phyloP scores from a whole-genome alignment of 2,113 vertebrate species.

The Pelobates fuscus region DNA sequence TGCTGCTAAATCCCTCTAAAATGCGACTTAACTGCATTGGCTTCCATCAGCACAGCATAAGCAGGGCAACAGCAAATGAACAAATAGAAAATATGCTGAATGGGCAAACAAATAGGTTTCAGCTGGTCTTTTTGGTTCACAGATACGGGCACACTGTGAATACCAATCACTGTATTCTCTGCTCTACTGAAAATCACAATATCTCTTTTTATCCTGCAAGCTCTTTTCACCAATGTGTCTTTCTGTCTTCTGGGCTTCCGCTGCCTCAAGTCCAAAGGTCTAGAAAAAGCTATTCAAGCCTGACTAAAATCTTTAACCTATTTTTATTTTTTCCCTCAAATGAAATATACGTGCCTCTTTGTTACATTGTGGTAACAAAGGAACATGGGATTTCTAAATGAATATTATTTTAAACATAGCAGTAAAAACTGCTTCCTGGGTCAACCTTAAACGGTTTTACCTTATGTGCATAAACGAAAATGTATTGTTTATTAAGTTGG shows the following conservation, averaged over 20 bases:
- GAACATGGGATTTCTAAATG: too few species aligned
- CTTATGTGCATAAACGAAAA: too few species aligned
- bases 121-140: slow-evolving; percentile 71
- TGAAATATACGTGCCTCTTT: too few species aligned
- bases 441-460: too few species aligned
- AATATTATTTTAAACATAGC: too few species aligned
- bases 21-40: slow-evolving; percentile 69
- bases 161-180: slow-evolving; percentile 73
- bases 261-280: slow-evolving; percentile 67
- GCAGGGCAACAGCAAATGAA: slow-evolving; percentile 67
- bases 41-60: slow-evolving; percentile 66
- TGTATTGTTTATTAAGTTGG: too few species aligned
- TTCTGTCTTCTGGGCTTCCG: slow-evolving; percentile 67
- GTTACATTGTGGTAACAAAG: too few species aligned
- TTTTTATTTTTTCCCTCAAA: slow-evolving; percentile 15
- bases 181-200: slow-evolving; percentile 69
- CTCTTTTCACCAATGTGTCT: slow-evolving; percentile 67
- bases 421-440: too few species aligned
- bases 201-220: slow-evolving; percentile 68
- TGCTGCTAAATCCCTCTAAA: slow-evolving; percentile 71
- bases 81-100: slow-evolving; percentile 74
- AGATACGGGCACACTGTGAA: slow-evolving; percentile 63
- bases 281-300: slow-evolving; percentile 65
- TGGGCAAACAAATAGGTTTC: slow-evolving; percentile 70
- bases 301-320: slow-evolving; percentile 55